Conservation (phyloP, 2,113 vertebrate species). For the Nyctibius bracteatus region DNA sequence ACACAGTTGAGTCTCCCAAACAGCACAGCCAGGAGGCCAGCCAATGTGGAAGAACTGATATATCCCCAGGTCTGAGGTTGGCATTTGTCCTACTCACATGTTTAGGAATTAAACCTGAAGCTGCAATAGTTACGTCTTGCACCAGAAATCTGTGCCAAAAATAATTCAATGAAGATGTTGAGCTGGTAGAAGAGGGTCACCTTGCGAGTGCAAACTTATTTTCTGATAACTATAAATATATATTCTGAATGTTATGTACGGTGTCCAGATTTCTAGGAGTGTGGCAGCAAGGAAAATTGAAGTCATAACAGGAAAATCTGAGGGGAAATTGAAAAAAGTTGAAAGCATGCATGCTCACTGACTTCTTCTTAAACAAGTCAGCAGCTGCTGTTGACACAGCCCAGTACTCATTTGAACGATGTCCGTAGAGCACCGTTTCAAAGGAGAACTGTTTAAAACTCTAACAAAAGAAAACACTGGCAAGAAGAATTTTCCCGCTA, state of each 20-base stretch:
- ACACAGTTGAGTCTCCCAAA: not conserved
- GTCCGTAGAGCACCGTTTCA: not conserved
- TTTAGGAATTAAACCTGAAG: not conserved
- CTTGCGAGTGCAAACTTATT: not conserved
- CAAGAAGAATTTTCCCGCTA: not conserved
- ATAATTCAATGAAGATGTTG: not conserved
- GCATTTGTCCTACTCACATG: rapidly evolving
- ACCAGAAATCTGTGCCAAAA: not conserved
- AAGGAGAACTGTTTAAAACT: not conserved
- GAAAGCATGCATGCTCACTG: not conserved
- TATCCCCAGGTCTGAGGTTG: not conserved
- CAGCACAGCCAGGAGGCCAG: rapidly evolving
- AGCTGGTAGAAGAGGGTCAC: not conserved
- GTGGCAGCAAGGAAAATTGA: not conserved
- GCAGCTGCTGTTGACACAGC: not conserved
- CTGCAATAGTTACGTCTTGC: not conserved
- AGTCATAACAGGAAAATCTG: not conserved
- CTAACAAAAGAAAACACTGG: not conserved
- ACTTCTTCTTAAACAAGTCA: not conserved
- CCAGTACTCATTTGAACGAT: not conserved
- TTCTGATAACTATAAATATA: not conserved
- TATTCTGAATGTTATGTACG: not conserved
- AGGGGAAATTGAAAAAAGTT: not conserved
- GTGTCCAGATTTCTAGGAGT: not conserved
- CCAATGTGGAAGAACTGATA: not conserved